Evolutionary conservation across 2,797 vertebrate species (phyloP), one percentile per base, ranked within the genome.

Genomic region (Zenarchopterus dispar): DNA sequence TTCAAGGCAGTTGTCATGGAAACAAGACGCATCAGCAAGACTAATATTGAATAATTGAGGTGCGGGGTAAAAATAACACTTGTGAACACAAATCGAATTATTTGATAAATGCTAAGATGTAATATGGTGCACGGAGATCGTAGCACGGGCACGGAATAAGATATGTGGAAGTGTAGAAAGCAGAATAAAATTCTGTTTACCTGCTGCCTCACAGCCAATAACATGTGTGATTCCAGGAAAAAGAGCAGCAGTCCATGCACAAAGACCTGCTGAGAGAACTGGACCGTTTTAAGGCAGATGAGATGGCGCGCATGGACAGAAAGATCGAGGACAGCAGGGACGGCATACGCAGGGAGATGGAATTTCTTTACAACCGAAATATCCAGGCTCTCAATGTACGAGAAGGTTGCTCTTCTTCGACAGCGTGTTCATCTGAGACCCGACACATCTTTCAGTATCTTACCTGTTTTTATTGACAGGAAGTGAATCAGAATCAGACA

Each of bases 291-390:
- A 98, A 96, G 82, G 93, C 94, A 0, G 95, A 97, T 59, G 96
- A 97, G 86, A 94, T 93, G 84, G 92, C 93, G 0, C 94, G 92
- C 53, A 88, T 95, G 77, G 91, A 93, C 55, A 82, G 87, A 41
- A 95, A 96, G 89, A 93, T 98, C 69, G 95, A 95, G 57, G 96
- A 97, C 81, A 93, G 95, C 72, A 94, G 95, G 78, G 93, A 95
- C 0, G 94, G 94, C 90, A 96, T 96, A 60, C 94, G 94, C 79
- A 94, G 93, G 67, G 96, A 98, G 67, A 94, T 97, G 84, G 95
- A 96, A 62, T 93, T 93, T 43, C 80, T 97, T 18, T 93, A 94
- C 80, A 90, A 88, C 24, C 93, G 93, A 75, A 98, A 97, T 70
- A 86, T 93, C 53, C 90, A 91, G 28, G 82, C 73, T 43, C 70